Evolutionary conservation across 92 coral and sea anemone species (phyloP), one percentile per base, ranked within the genome.

Genomic region (Bergia puertoricense): DNA sequence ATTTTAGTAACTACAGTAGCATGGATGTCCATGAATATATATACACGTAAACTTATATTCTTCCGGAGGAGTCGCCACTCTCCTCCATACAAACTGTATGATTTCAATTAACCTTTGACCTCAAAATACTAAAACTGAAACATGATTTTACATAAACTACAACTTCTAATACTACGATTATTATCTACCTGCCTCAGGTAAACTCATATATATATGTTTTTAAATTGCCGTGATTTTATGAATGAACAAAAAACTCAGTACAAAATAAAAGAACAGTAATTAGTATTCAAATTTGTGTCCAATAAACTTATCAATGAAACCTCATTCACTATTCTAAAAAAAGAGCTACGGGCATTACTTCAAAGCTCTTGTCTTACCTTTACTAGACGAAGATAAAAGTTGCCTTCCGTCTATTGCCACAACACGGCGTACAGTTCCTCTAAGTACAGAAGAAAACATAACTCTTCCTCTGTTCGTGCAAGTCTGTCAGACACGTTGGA

Each of bases 391-490:
- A 41, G 92, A 95, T 45, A 91, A 65, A 22, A 95, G 79, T 4
- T 82, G 92, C 90, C 91, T 88, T 90, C 91, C 95, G 40, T 92
- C 88, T 62, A 80, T 74, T 30, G 76, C 50, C 82, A 91, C 94
- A 51, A 88, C 45, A 48, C 92, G 96, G 86, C 93, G 85, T 8
- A 93, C 66, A 48, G 93, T 92, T 50, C 94, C 93, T 88, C 98
- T 90, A 37, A 93, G 86, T 48, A 93, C 89, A 81, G 92, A 91
- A 88, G 98, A 95, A 86, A 95, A 94, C 98, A 95, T 95, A 62
- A 42, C 87, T 69, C 42, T 90, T 77, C 82, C 86, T 67, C 86
- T 66, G 42, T 82, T 44, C 77, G 54, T 44, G 75, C 77, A 67
- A 68, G 57, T 84, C 87, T 84, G 79, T 84, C 79, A 84, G 67